Evolutionary conservation across 2,797 vertebrate species (phyloP), one percentile per base, ranked within the genome.

Genomic region (Catamblyrhynchus diadema): DNA sequence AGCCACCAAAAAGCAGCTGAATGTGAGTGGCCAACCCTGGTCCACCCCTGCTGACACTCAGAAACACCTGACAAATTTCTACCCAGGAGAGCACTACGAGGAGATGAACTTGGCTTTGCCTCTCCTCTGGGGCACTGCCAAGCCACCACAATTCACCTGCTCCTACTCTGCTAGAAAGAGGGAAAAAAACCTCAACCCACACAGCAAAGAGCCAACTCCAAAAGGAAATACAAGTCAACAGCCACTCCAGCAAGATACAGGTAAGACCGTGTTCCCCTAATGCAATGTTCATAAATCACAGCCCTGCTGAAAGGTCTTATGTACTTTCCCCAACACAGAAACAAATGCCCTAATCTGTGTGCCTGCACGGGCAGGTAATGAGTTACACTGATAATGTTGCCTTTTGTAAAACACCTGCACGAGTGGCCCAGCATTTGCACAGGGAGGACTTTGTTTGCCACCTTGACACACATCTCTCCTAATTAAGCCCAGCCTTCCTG

Each of bases 291-390:
- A 94, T 93, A 85, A 94, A 95, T 95, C 88, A 95, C 39, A 17
- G 61, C 35, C 50, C 64, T 0, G 20, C 57, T 91, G 95, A 91
- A 81, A 89, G 81, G 60, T 67, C 92, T 87, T 95, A 95, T 94
- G 74, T 87, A 51, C 41, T 79, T 28, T 56, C 35, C 75, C 60
- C 79, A 72, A 3, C 41, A 67, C 51, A 71, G 70, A 86, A 79
- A 56, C 25, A n/a, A 69, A 45, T 28, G 78, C 50, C 50, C 61
- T 74, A 42, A 57, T 51, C 84, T 24, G 16, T 14, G 90, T 54
- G 81, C 79, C 78, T 81, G 86, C 84, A 51, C 1, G 0, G 78
- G 75, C 88, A 88, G 86, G 74, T 77, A 87, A 53, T 51, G 3
- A 60, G 32, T 35, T 44, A 5, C 4, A 1, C 64, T 27, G 90